Evolutionary conservation across 2,888 invertebrate species (phyloP).

Genomic region (Hyposoter dolosus): DNA sequence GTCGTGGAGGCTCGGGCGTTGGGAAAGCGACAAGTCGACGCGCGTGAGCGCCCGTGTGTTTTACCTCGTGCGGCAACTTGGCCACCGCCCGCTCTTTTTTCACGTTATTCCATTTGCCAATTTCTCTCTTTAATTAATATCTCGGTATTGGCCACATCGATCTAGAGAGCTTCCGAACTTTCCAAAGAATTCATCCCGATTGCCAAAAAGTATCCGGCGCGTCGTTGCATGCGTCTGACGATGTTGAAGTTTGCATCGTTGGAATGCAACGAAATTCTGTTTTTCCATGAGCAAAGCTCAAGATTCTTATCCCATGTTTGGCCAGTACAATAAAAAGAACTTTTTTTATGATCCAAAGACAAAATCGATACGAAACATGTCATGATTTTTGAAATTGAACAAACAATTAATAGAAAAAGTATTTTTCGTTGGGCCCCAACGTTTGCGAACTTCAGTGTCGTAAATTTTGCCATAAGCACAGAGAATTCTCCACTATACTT

Average conservation of each 20-base stretch:
- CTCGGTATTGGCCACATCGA: not conserved
- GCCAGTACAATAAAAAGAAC: no score
- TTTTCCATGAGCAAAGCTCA: no score
- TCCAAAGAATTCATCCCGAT: not conserved
- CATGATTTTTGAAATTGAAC: no score
- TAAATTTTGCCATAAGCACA: not conserved
- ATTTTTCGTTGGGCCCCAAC: no score
- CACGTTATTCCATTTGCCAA: not conserved
- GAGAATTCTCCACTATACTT: not conserved
- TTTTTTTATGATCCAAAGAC: no score
- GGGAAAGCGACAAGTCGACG: slow-evolving; percentile 67
- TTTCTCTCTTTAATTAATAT: not conserved
- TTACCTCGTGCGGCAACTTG: slow-evolving; percentile 43
- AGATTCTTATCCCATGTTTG: no score
- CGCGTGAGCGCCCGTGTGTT: slow-evolving; percentile 60
- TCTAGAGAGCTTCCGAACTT: not conserved
- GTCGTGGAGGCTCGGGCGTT: slow-evolving; percentile 66
- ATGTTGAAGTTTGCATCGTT: no score
- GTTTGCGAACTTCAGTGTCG: no score
- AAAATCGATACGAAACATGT: no score
- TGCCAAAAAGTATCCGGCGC: not conserved
- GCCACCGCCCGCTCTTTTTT: slow-evolving; percentile 43
- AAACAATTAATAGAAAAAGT: no score
- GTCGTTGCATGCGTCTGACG: not conserved
- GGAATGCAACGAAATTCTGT: no score